Conservation (phyloP, 2,797 vertebrate species). For the Sebastes minor region DNA sequence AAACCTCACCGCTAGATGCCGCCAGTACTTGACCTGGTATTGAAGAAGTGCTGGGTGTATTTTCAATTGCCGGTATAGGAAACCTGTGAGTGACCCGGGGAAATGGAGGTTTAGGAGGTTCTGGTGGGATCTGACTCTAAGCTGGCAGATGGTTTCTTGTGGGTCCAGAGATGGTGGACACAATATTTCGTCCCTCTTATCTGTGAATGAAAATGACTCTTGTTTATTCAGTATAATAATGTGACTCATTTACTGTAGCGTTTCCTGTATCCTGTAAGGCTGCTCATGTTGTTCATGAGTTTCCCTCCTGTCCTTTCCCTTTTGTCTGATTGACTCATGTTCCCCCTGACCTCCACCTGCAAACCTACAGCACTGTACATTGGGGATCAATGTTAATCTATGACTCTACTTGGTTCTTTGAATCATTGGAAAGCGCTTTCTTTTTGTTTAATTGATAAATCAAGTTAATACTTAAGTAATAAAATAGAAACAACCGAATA, state of each 20-base stretch:
- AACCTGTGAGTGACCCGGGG: background rate
- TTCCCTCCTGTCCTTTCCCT: background rate
- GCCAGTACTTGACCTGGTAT: background rate
- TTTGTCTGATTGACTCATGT: background rate
- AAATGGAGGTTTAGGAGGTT: background rate
- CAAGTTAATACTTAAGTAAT: fast-evolving
- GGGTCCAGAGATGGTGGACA: background rate
- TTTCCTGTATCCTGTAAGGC: background rate
- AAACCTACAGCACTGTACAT: background rate
- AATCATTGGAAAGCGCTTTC: background rate
- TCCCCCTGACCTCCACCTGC: background rate
- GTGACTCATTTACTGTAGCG: background rate
- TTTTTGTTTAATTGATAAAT: background rate
- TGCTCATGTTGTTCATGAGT: background rate
- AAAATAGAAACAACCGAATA: background rate
- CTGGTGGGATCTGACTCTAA: background rate
- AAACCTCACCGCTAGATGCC: fast-evolving
- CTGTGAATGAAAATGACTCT: background rate
- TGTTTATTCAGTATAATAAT: background rate
- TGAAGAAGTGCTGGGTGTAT: background rate
- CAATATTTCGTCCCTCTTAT: background rate
- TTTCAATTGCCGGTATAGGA: background rate
- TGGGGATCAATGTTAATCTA: background rate
- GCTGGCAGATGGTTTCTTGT: background rate
- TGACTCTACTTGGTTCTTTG: background rate